Conservation (phyloP, 2,888 invertebrate genomes). For the Idaea aversata region DNA sequence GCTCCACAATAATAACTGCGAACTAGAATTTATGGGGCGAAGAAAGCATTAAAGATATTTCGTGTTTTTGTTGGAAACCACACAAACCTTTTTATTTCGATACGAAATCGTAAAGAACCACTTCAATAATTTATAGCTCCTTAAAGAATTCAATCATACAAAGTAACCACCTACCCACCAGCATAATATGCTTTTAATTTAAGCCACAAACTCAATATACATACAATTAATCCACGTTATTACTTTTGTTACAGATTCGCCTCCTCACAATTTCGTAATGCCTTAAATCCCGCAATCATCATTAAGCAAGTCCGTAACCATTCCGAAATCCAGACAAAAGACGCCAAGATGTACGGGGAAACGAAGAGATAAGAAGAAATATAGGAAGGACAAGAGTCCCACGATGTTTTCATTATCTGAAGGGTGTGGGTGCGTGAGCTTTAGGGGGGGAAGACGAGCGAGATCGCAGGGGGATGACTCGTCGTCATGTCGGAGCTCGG, state of each 20-base stretch:
- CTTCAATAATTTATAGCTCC: not conserved
- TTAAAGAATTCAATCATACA: not conserved
- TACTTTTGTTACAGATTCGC: conserved; percentile 26
- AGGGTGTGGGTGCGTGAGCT: conserved; percentile 74
- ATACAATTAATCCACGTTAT: not conserved
- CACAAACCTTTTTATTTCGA: not conserved
- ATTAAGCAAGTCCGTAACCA: conserved; percentile 32
- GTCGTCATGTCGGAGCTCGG: conserved; percentile 73
- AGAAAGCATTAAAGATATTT: not conserved
- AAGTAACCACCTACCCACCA: not conserved
- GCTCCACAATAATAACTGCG: not conserved
- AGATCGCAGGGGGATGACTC: conserved; percentile 69
- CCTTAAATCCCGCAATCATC: not conserved
- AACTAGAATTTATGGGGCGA: not conserved
- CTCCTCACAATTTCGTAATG: not conserved
- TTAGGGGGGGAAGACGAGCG: conserved; percentile 61
- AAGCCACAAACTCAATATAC: not conserved
- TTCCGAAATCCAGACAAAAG: conserved; percentile 68
- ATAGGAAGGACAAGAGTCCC: conserved; percentile 69
- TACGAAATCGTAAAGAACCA: not conserved
- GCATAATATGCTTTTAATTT: not conserved
- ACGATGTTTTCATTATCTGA: conserved; percentile 75
- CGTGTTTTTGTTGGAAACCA: not conserved
- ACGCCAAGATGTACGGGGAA: conserved; percentile 71
- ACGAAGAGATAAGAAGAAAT: conserved; percentile 74